Conservation (phyloP, 2,888 invertebrate species). For the Dynastes tityus region DNA sequence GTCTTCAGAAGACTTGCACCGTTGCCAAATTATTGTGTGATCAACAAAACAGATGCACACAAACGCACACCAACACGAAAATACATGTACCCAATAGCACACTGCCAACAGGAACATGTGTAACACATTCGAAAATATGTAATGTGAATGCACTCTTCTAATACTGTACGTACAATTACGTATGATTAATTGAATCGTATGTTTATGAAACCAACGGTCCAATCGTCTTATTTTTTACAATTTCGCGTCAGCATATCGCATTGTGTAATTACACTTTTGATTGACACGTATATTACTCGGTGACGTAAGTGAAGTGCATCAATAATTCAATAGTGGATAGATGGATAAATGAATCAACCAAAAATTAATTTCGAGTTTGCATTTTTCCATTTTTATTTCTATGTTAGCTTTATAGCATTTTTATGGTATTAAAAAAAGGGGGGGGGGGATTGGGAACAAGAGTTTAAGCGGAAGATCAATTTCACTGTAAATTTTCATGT, state of each 20-base stretch:
- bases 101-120: conserved; percentile 29
- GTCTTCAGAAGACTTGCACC: conserved; percentile 41
- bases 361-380: no score
- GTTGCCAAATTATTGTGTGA: conserved; percentile 46
- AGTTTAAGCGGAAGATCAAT: no score
- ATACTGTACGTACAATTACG: conserved; percentile 1
- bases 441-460: no score
- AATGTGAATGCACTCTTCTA: conserved; percentile 40
- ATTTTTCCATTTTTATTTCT: no score
- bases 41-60: conserved; percentile 39
- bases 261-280: neutral
- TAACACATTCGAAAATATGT: conserved; percentile 41
- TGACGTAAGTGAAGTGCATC: neutral
- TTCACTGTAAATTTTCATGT: no score
- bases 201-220: neutral
- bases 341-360: neutral
- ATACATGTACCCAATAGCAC: conserved; percentile 9
- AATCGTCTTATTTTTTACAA: neutral
- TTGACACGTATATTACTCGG: neutral
- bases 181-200: neutral
- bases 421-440: no score
- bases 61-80: conserved; percentile 9
- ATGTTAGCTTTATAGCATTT: no score
- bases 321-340: neutral
- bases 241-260: neutral